Base-by-base conservation (phyloP, 2,888 invertebrate species). In the Brenthis ino region DNA sequence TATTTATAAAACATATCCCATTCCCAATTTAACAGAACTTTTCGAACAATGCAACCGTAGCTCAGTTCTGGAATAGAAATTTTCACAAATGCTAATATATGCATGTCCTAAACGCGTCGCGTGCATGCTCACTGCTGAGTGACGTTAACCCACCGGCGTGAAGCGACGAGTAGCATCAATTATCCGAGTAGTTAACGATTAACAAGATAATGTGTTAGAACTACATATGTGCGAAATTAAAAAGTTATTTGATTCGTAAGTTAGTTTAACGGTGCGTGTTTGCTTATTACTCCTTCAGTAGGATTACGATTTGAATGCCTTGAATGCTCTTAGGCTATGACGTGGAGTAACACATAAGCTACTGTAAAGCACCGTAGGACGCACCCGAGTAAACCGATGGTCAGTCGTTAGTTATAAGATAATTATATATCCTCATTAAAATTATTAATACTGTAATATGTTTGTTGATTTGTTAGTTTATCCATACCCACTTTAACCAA, bases 51-150 rank as follows among this genome's bases (percentile, higher is more conserved):
- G 28, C 20, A 16, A 13, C 33, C 16, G 16, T 20, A 14, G 13
- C 20, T 37, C 37, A 54, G 53, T 63, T 63, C 37, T 14, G 12
- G 20, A 54, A 37, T 53, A 53, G 37, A 54, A 63, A 63, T 63
- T 63, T 63, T 43, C 50, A 43, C 53, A 20, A 54, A 63, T 63
- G 63, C 63, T 53, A 63, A 63, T 63, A 54, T 63, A 63, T 63
- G 63, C 63, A 53, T 63, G 63, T 54, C 20, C 63, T 54, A 20
- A 50, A 54, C 63, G 63, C 53, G 53, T 53, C 63, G 57, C 43
- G 53, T 63, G 63, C 63, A 47, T 48, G 1, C 61, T 28, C 53
- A 43, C 53, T 63, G 12, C 33, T 63, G 63, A 63, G 16, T 63
- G 63, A 63, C 63, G 63, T 63, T 54, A 43, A 54, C 53, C 43